Base-by-base conservation (phyloP, 2,797 vertebrate species). In the Lepidocolaptes lacrymiger region DNA sequence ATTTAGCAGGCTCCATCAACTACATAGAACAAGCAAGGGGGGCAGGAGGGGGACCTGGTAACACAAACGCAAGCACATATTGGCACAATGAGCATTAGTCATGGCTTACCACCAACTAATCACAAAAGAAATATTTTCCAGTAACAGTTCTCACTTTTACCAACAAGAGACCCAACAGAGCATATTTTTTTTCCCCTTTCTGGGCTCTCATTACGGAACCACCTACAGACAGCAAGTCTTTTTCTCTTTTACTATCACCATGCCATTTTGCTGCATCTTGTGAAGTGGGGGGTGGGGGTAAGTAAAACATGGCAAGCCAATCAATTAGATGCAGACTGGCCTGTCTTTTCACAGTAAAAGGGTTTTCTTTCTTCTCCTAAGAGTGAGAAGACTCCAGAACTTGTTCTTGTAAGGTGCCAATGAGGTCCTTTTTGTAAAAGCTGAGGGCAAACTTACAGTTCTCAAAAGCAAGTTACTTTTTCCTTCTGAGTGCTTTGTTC, bases 141-240 rank as follows among this genome's bases (percentile, higher is more conserved):
- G 88, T 88, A 92, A 95, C 55, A 78, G 39, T 96, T 96, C 81
- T 95, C 85, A 89, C 92, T 95, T 94, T 95, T 95, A 96, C 82
- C 85, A 93, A 80, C 19, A 75, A 76, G 72, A 21, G 12, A 92
- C 10, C 41, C 14, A 88, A 80, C n/a, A 61, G 26, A 80, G 30
- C 10, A 3, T 52, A 63, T 46, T 19, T 59, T 89, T 78, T n/a
- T 48, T 9, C 9, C 20, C 54, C 27, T 75, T 28, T 58, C 76
- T 72, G 20, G 14, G 22, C 18, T 91, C 43, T 94, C 68, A 52
- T 49, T 64, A 80, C 56, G 48, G 56, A 93, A 85, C 73, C 54
- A 94, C 66, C 85, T 91, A 93, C 87, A 63, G 79, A 66, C 1
- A 92, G 76, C 89, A 94, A 92, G 51, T 3, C 7, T 30, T 85